Evolutionary conservation across 2,888 invertebrate species (phyloP), one percentile per base, ranked within the genome.

Genomic region (Oxycera nigricornis): DNA sequence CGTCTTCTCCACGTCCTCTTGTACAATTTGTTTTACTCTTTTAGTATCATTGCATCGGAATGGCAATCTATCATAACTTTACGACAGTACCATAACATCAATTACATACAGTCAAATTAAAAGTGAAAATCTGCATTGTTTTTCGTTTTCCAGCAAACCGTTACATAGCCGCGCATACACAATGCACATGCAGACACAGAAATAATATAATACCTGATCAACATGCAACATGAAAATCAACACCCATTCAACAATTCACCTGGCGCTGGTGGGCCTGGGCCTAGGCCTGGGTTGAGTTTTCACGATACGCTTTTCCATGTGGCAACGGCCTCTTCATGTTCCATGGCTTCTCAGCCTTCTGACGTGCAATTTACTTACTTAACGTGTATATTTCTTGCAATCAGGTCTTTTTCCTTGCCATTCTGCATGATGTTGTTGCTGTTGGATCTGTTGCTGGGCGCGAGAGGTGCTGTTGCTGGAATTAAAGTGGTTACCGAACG

Each of bases 401-500:
- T 24, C 46, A 46, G 46, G 17, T 46, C 46, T 46, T 55, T 55
- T 55, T 55, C 17, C 55, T 24, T 22, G 55, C 3, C 14, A 6
- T 9, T 55, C n/a, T 11, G 6, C 14, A 46, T n/a, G n/a, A n/a
- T 46, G 46, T 46, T 46, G 46, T 17, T 46, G 46, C 46, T 46
- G 17, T 46, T 46, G 46, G n/a, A 46, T 14, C n/a, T 46, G 3
- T 46, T 46, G 6, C n/a, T n/a, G n/a, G n/a, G n/a, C n/a, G n/a
- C n/a, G n/a, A n/a, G n/a, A 35, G 35, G 22, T 55, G 22, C 24
- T 55, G 24, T 55, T 55, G 52, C 22, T 22, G 52, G 65, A 59
- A 59, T 30, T 61, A 61, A 61, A 61, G 61, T 61, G 28, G 73
- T 65, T 77, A 77, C 76, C 77, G 75, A 78, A 79, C 78, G 79